Percentiles rank a stretch among this genome's conserved stretches.
Conservation (phyloP, 2,888 invertebrate species). For the Galerucella pusilla region DNA sequence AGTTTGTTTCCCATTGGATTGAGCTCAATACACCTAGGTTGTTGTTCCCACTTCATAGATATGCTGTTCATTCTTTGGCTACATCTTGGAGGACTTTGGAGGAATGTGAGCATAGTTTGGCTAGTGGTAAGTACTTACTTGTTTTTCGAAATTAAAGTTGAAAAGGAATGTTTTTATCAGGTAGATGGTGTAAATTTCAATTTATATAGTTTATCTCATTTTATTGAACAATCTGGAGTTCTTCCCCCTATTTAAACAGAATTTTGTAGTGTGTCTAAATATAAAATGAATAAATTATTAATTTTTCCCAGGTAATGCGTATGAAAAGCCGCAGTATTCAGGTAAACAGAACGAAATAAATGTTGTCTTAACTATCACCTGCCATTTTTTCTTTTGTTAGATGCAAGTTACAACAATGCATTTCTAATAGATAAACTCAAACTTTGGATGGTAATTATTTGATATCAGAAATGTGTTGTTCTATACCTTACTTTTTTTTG, state of each 20-base stretch:
- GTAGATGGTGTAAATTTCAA: too few species aligned
- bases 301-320: conserved; percentile 13
- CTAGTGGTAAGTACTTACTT: conserved; percentile 56
- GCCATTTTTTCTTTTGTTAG: not conserved
- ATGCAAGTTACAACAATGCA: not conserved
- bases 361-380: conserved; percentile 14
- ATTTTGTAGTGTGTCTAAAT: not conserved
- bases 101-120: conserved; percentile 57
- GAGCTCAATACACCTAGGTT: conserved; percentile 81
- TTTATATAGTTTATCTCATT: too few species aligned
- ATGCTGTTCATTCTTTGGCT: conserved; percentile 70
- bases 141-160: too few species aligned
- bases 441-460: not conserved
- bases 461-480: not conserved
- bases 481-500: not conserved
- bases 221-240: too few species aligned
- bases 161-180: too few species aligned
- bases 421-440: not conserved
- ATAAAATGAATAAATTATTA: conserved; percentile 4
- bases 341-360: conserved; percentile 12
- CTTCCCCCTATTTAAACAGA: too few species aligned
- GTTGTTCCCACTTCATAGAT: conserved; percentile 77
- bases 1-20: conserved; percentile 85
- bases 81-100: conserved; percentile 69
- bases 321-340: conserved; percentile 12